Evolutionary conservation across 2,113 vertebrate species (phyloP).

Genomic region (Odocoileus virginianus): DNA sequence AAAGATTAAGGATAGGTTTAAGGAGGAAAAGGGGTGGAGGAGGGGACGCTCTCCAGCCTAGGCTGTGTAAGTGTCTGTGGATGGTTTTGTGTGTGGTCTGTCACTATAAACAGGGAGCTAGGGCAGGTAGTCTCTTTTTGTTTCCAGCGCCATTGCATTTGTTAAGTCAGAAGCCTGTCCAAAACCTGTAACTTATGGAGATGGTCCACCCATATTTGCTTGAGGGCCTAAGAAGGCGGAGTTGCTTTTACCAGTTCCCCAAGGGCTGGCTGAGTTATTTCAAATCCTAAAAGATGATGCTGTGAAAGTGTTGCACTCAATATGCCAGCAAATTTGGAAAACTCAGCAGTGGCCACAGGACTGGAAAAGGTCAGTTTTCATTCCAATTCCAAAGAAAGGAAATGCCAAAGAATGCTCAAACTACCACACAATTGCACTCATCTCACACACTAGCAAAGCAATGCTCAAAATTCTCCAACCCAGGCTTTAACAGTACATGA

Average conservation of each 20-base stretch:
- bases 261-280: not conserved
- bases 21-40: no score
- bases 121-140: not conserved
- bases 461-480: not conserved
- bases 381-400: not conserved
- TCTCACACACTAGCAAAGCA: not conserved
- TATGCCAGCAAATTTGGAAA: not conserved
- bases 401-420: not conserved
- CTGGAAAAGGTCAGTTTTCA: not conserved
- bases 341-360: not conserved
- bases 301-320: not conserved
- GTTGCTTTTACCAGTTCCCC: not conserved
- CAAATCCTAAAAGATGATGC: not conserved
- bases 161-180: not conserved
- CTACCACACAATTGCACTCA: rapidly evolving
- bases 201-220: rapidly evolving
- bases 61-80: rapidly evolving
- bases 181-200: no score
- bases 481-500: not conserved
- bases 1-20: not conserved
- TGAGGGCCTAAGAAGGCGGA: not conserved
- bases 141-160: no score
- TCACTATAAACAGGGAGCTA: not conserved
- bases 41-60: no score
- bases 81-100: not conserved